phyloP scores from a whole-genome alignment of 2,113 vertebrate genomes.

The Oncorhynchus gorbuscha region DNA sequence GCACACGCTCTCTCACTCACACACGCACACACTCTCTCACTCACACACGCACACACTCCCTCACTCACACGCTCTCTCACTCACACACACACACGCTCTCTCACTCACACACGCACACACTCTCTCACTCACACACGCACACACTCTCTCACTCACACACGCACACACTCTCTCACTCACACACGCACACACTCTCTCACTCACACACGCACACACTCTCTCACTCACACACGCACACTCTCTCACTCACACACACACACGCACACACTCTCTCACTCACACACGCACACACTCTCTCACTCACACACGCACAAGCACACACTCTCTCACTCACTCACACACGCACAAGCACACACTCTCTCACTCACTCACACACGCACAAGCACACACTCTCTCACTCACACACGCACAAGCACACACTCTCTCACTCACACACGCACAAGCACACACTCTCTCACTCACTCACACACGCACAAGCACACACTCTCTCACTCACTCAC shows the following conservation, averaged over 20 bases:
- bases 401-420: background rate
- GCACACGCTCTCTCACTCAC: slow-evolving; percentile 6
- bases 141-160: background rate
- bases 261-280: background rate
- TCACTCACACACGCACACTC: too few relatives aligned
- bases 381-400: background rate
- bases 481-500: slow-evolving; percentile 7
- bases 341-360: background rate
- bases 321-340: slow-evolving; percentile 1
- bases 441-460: slow-evolving; percentile 2
- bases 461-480: background rate
- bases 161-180: background rate
- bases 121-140: slow-evolving; percentile 12
- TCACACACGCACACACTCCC: slow-evolving; percentile 12
- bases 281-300: background rate
- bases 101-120: slow-evolving; percentile 10
- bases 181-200: background rate
- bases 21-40: slow-evolving; percentile 9
- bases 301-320: background rate
- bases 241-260: background rate
- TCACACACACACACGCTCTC: slow-evolving; percentile 11
- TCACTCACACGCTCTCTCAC: too few relatives aligned
- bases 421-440: slow-evolving; percentile 6
- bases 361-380: slow-evolving; percentile 6
- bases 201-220: background rate